Evolutionary conservation across 2,797 vertebrate genomes (phyloP), one percentile per base, ranked within the genome.

Genomic region (Eulemur mongoz): DNA sequence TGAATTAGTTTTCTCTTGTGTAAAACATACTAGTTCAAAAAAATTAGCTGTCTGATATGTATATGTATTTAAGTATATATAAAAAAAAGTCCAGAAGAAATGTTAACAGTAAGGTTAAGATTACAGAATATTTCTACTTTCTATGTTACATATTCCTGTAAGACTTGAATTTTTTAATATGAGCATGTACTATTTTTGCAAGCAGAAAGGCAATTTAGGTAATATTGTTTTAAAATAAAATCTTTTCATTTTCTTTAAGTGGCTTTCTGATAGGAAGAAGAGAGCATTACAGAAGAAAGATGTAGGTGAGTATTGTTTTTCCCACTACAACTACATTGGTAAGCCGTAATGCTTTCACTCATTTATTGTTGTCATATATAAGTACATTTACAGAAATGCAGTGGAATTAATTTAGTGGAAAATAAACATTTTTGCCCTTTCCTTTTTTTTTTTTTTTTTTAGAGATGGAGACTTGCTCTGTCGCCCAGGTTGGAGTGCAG

Each of bases 181-280:
- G 67, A 88, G 25, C 61, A 14, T 57, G 6, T 93, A 23, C 72
- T 72, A 32, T 30, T 89, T 91, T 93, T 92, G n/a, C 9, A 75
- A 93, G 61, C 48, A 69, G 65, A 59, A 52, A 80, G 67, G 50
- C 61, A 82, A 0, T 69, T 35, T 40, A 79, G 35, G 27, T 65
- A 78, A n/a, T n/a, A 93, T 38, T 61, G 45, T 90, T 93, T 91
- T 95, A 76, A 94, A 84, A 59, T 17, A 1, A 78, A 57, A 11
- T 50, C 18, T 96, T 38, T 20, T 38, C 0, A 70, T 96, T 98
- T 95, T 83, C n/a, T 98, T 97, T 20, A 97, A 99, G 99, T 99
- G 99, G 99, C 98, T 99, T 78, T 99, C 99, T 1, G 99, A 99
- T 97, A 99, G 99, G 91, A 99, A 99, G 98, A 99, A 99, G 98